These are phyloP conservation scores for Macaria notata DNA, from an alignment of 2,888 invertebrate genomes.

Conservation along the genomic window DNA sequence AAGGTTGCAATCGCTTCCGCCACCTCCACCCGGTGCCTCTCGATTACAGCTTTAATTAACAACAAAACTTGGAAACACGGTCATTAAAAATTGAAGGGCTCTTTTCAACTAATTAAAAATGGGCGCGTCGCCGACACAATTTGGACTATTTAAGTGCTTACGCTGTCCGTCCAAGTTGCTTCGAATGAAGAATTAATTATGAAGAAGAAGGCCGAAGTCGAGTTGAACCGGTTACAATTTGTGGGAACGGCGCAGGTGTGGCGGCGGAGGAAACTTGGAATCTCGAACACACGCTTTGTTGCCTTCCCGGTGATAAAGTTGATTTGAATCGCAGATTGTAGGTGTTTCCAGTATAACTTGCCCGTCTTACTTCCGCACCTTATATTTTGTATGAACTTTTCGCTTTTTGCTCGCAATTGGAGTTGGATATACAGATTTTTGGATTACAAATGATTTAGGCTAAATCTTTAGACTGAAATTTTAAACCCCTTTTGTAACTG, in stretches of 20 bases:
- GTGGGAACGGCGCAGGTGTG: slow-evolving; percentile 79
- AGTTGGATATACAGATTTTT: background rate
- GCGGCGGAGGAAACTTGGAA: slow-evolving; percentile 63
- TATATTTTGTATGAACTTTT: slow-evolving; percentile 22
- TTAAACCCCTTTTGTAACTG: too few species aligned
- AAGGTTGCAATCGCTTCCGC: slow-evolving; percentile 45
- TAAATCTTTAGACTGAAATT: too few species aligned
- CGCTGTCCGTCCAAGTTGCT: slow-evolving; percentile 72
- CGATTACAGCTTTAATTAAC: slow-evolving; percentile 57
- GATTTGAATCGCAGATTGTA: slow-evolving; percentile 79
- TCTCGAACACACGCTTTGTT: slow-evolving; percentile 72
- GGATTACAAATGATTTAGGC: too few species aligned
- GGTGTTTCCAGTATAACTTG: slow-evolving; percentile 54
- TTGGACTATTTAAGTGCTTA: slow-evolving; percentile 79
- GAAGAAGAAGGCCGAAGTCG: slow-evolving; percentile 67
- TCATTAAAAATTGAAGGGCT: slow-evolving; percentile 74
- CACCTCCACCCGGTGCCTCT: slow-evolving; percentile 36
- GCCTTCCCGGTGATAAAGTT: slow-evolving; percentile 77
- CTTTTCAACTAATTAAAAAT: slow-evolving; percentile 78
- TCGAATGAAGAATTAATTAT: slow-evolving; percentile 82
- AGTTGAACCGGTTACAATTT: slow-evolving; percentile 74
- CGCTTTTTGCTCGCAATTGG: background rate
- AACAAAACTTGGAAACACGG: slow-evolving; percentile 63
- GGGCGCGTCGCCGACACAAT: slow-evolving; percentile 75
- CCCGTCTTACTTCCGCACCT: slow-evolving; percentile 28